Conservation (phyloP, 2,797 vertebrate species). For the Mustela erminea region DNA sequence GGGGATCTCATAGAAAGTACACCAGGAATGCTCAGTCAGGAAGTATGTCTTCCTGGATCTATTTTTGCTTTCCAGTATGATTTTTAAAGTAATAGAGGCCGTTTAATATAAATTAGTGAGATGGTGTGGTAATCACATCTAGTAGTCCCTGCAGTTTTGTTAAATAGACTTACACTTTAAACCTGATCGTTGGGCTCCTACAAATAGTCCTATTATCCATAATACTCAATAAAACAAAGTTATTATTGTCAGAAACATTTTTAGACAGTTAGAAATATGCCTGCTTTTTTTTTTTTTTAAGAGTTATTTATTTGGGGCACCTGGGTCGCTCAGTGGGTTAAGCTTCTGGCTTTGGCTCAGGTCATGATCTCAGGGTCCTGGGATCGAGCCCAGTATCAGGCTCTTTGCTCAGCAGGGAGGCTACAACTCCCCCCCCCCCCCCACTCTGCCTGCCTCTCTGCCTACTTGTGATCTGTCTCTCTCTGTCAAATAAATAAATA, state of each 20-base stretch:
- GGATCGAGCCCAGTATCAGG: no score
- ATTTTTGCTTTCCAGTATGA: neutral
- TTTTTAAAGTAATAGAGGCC: neutral
- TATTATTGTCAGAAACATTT: neutral
- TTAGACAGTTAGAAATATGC: neutral
- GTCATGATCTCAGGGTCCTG: no score
- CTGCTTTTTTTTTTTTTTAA: neutral
- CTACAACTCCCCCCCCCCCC: no score
- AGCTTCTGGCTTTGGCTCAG: no score
- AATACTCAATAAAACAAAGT: neutral
- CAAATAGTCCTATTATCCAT: neutral
- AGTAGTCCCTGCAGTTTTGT: neutral
- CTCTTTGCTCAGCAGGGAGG: no score
- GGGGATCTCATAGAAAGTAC: neutral
- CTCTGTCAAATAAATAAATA: no score
- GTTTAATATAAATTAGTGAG: neutral
- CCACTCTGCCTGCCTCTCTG: no score
- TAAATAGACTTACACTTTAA: neutral
- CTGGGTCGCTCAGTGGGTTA: no score
- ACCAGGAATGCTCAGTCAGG: neutral
- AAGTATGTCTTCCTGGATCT: neutral
- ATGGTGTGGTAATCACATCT: accelerated
- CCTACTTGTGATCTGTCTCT: no score
- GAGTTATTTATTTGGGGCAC: neutral
- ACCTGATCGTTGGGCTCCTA: neutral